Evolutionary conservation across 2,888 invertebrate species (phyloP), one percentile per base, ranked within the genome.

Genomic region (Anaspis maculata): DNA sequence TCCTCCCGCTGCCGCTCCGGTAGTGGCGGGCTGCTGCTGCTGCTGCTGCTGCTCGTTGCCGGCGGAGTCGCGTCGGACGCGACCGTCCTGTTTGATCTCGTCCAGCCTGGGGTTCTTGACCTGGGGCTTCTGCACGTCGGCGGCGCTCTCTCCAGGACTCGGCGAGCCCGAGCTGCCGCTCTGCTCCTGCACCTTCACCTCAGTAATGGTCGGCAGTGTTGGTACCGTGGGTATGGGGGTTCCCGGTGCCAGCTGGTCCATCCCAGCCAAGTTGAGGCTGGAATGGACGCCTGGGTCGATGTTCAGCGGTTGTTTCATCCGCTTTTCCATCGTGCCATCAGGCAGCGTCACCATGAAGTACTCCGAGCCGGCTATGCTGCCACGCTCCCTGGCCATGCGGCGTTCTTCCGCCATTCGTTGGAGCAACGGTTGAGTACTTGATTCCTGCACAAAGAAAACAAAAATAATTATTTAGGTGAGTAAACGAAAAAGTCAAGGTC

Each of bases 351-450:
- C 90, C 64, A 79, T 56, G 37, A 59, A 59, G 35, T 59, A 59
- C n/a, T n/a, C n/a, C 2, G 59, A 59, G 69, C 59, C 59, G 11
- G 54, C 86, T 40, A 91, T 83, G 15, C 89, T 89, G 1, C 90
- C 90, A 21, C 88, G 73, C 62, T 91, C 90, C 83, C 91, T 81
- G 64, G 90, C 89, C 57, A 88, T 72, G 39, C 88, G 74, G 54
- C 91, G 87, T 60, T 92, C 92, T 64, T 92, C 91, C 4, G 91
- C 91, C 86, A 92, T 91, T 41, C 91, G 72, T 63, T 89, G 90
- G 44, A 92, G 72, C 6, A 92, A 67, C 0, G 90, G 89, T 60
- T 90, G 90, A 49, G 78, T 77, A 14, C 72, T 75, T n/a, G 76
- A 73, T 34, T 75, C n/a, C n/a, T n/a, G n/a, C n/a, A n/a, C n/a